A percentile compares a stretch with the other conserved stretches of the same genome.
These are phyloP conservation scores for Leptopterna dolabrata DNA, from an alignment of 2,888 invertebrate genomes.

Conservation along the genomic window DNA sequence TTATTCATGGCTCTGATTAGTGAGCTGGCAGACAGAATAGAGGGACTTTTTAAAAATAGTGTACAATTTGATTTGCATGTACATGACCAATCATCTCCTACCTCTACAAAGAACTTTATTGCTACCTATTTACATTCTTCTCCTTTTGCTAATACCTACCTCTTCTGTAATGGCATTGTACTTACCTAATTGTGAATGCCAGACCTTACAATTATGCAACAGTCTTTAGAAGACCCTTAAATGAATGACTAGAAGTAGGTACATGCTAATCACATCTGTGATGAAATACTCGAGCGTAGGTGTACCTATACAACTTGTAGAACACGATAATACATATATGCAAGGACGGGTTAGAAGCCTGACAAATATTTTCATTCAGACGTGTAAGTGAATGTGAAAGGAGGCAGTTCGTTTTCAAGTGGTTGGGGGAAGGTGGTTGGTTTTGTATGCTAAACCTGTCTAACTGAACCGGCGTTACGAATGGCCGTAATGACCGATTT, in stretches of 20 bases:
- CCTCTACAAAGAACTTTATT: no score
- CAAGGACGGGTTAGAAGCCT: background rate
- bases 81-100: no score
- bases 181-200: no score
- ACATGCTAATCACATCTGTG: background rate
- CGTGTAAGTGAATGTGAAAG: background rate
- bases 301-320: background rate
- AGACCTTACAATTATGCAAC: no score
- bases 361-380: conserved; percentile 8
- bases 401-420: conserved; percentile 8
- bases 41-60: no score
- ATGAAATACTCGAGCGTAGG: background rate
- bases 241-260: background rate
- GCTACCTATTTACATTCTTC: no score
- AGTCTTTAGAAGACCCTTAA: background rate
- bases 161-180: no score
- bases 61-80: no score
- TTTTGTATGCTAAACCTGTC: conserved; percentile 9
- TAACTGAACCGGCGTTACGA: background rate
- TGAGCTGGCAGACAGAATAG: no score
- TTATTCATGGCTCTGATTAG: no score
- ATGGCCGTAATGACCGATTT: conserved; percentile 13
- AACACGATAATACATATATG: conserved; percentile 25
- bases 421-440: background rate
- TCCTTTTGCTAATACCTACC: no score